A percentile compares a stretch with the other conserved stretches of the same genome.
These are phyloP conservation scores for Leptodactylus fuscus DNA, from an alignment of 2,113 vertebrate species.

Conservation along the genomic window DNA sequence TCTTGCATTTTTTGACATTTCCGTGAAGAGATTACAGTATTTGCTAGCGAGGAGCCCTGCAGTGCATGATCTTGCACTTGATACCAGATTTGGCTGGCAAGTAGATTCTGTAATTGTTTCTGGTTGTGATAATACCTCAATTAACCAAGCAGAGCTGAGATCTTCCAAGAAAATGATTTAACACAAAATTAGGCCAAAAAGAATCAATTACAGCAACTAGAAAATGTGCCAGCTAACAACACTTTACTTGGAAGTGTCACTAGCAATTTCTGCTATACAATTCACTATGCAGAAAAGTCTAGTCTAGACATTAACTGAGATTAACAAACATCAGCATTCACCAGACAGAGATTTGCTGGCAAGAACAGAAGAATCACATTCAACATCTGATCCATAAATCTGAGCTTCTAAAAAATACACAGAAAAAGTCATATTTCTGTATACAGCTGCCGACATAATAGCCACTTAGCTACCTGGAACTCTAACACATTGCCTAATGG, in stretches of 20 bases:
- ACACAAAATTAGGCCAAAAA: background rate
- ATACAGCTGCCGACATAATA: background rate
- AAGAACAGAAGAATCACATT: background rate
- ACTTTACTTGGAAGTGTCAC: slow-evolving; percentile 36
- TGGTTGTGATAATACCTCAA: slow-evolving; percentile 10
- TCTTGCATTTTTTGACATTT: background rate
- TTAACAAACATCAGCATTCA: slow-evolving; percentile 1
- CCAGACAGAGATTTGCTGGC: background rate
- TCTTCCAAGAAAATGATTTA: slow-evolving; percentile 39
- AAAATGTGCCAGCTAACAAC: slow-evolving; percentile 40
- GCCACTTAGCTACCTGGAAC: background rate
- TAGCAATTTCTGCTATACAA: background rate
- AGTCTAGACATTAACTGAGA: slow-evolving; percentile 29
- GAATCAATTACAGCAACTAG: slow-evolving; percentile 46
- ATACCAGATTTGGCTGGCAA: background rate
- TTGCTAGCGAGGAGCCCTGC: background rate
- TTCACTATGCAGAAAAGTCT: slow-evolving; percentile 13
- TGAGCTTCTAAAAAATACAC: background rate
- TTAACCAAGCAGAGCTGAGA: slow-evolving; percentile 24
- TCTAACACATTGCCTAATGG: background rate
- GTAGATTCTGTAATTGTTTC: background rate
- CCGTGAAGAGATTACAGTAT: background rate
- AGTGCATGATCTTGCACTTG: background rate
- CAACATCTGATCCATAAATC: background rate
- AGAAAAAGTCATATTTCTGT: background rate